A percentile compares a stretch with the other conserved stretches of the same genome.
These are phyloP conservation scores for Atta colombica DNA, from an alignment of 1,140 invertebrate species.

Conservation along the genomic window DNA sequence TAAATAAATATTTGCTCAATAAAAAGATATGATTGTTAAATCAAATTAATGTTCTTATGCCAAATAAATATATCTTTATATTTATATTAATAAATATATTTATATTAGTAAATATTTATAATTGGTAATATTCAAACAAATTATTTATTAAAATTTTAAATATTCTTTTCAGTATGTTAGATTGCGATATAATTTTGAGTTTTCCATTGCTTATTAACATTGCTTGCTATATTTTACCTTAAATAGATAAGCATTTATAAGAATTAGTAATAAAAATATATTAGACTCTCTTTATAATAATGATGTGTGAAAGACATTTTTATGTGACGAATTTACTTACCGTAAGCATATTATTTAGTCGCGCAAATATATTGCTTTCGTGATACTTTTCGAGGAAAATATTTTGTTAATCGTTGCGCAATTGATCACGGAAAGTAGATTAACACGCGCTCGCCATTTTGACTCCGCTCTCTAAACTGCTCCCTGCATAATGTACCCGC, in stretches of 20 bases:
- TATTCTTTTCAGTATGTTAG: background rate
- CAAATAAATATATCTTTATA: no score
- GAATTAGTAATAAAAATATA: background rate
- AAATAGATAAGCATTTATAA: background rate
- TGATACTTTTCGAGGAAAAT: background rate
- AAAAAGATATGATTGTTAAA: no score
- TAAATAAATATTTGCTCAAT: no score
- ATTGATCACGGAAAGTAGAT: conserved; percentile 30
- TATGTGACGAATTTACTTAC: background rate
- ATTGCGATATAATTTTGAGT: background rate
- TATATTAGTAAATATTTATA: no score
- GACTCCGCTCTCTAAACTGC: conserved; percentile 40
- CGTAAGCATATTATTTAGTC: no score
- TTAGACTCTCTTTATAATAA: background rate
- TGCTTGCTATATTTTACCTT: background rate
- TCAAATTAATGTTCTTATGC: no score
- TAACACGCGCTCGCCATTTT: conserved; percentile 25
- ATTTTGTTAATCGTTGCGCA: conserved; percentile 19
- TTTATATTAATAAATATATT: no score
- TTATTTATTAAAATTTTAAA: no score
- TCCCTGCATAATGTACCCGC: conserved; percentile 15
- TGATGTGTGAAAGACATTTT: background rate
- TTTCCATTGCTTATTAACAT: background rate
- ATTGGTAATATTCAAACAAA: no score
- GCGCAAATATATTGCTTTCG: background rate